Base-by-base conservation (phyloP, 2,888 invertebrate genomes). In the Caenorhabditis doughertyi region DNA sequence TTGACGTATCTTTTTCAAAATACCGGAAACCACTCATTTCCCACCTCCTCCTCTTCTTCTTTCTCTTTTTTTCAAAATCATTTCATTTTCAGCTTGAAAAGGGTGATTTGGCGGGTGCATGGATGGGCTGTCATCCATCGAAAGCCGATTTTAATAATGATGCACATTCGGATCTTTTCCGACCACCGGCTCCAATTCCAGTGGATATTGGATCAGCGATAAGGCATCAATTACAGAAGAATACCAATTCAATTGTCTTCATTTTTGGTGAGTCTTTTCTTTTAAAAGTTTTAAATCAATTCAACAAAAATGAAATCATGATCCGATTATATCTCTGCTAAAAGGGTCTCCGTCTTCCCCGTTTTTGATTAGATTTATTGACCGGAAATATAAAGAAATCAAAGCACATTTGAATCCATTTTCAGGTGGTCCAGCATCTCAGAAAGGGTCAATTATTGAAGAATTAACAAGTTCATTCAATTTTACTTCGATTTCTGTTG, bases 371-470 rank as follows among this genome's bases (percentile, higher is more conserved):
- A 8, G 29, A 62, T 62, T 64, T 18, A 8, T 47, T 11, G 3
- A 25, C 42, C 44, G 44, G 44, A 47, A 47, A 47, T 13, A 29
- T 13, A 42, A 32, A 25, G n/a, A 11, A 18, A 68, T 64, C 71
- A 47, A 79, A 72, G 44, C 49, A 51, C 56, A 58, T 44, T 21
- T 32, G 18, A 62, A 60, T 16, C n/a, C 7, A 23, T 42, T 82
- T 87, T 56, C 64, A 85, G 91, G 91, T 1, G 91, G 91, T 56
- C 91, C 91, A n/a, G 90, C 90, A 13, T 89, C 89, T n/a, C 85
- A 89, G 70, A 91, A 91, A 72, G 91, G 91, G 2, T 73, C 88
- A 4, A 79, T 92, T 11, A 91, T 90, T 9, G 88, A 91, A 73
- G 91, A 92, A 65, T 65, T 91, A 56, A 89, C 87, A 27, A 85